Evolutionary conservation across 2,888 invertebrate genomes (phyloP).

Genomic region (Drosophila limbata): DNA sequence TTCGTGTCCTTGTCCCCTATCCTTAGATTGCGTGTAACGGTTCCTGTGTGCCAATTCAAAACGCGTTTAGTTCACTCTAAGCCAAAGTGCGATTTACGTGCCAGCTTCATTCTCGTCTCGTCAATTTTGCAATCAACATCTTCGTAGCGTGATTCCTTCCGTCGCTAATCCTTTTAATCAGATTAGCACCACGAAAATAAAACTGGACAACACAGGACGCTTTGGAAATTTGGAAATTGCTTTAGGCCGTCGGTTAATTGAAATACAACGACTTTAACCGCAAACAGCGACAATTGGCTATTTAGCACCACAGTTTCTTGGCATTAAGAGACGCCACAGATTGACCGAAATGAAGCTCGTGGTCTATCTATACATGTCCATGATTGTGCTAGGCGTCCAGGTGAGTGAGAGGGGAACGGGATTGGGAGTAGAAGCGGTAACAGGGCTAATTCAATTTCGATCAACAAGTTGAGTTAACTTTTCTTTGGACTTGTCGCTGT

Average conservation of each 20-base stretch:
- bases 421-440: neutral
- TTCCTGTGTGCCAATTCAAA: conserved; percentile 50
- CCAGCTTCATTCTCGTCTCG: conserved; percentile 10
- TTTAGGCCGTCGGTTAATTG: conserved; percentile 59
- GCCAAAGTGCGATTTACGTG: conserved; percentile 45
- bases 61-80: conserved; percentile 23
- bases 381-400: conserved; percentile 84
- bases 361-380: conserved; percentile 82
- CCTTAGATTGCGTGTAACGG: conserved; percentile 54
- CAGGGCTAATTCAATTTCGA: conserved; percentile 68
- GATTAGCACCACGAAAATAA: conserved; percentile 29
- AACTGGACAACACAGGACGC: conserved; percentile 2
- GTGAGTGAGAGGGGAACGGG: conserved; percentile 54
- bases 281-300: conserved; percentile 39
- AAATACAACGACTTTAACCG: conserved; percentile 32
- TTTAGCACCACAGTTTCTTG: conserved; percentile 44
- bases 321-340: conserved; percentile 21
- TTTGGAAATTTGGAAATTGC: conserved; percentile 37
- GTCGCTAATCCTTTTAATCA: conserved; percentile 56
- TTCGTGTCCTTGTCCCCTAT: conserved; percentile 19
- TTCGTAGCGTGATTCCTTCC: conserved; percentile 54
- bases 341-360: conserved; percentile 82
- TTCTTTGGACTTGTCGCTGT: conserved; percentile 27
- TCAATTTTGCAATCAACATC: conserved; percentile 72
- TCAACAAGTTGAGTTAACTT: conserved; percentile 73